Evolutionary conservation across 1,140 invertebrate species (phyloP), one percentile per base, ranked within the genome.

Genomic region (Apis dorsata): DNA sequence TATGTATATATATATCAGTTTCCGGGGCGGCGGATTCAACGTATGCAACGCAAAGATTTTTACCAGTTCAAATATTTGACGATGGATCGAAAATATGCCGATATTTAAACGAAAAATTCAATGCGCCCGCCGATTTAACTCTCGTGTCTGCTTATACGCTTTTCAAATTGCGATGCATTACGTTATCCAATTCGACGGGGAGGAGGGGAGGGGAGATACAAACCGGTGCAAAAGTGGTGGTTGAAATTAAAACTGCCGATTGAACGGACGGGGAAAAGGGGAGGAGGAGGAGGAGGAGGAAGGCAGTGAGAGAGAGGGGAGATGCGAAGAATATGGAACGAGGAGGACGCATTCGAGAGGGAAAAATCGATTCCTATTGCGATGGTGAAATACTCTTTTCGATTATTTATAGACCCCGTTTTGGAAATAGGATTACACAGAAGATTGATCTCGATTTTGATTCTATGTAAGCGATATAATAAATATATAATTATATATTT

Each of bases 61-160:
- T 53, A 78, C 28, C 76, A 78, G 63, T 78, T 78, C 63, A 78
- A 78, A 78, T 78, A 78, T 78, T 78, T 78, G 76, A 78, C 34
- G 63, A 63, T 44, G 34, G 76, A 78, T 78, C 76, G 62, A 66
- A 78, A 78, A 78, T 78, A 78, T 78, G 76, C 76, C 51, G 76
- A 68, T 68, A 57, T 78, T 78, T 78, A 68, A 78, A 78, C 76
- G 76, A 78, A 78, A 78, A 78, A 78, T 69, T 57, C 75, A 66
- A 34, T 24, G 21, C 28, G 53, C 53, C 76, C 49, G 62, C 3
- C 51, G 76, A 68, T 78, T 78, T 68, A 77, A 65, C 76, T 78
- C 63, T 55, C 34, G 34, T 3, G 63, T 78, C 75, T 55, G 75
- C 63, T 77, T 66, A 77, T 77, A 77, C 62, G 75, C 62, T 77